Evolutionary conservation across 23 tunicate genomes (phyloP), one percentile per base, ranked within the genome.

Genomic region (Diplosoma virens): DNA sequence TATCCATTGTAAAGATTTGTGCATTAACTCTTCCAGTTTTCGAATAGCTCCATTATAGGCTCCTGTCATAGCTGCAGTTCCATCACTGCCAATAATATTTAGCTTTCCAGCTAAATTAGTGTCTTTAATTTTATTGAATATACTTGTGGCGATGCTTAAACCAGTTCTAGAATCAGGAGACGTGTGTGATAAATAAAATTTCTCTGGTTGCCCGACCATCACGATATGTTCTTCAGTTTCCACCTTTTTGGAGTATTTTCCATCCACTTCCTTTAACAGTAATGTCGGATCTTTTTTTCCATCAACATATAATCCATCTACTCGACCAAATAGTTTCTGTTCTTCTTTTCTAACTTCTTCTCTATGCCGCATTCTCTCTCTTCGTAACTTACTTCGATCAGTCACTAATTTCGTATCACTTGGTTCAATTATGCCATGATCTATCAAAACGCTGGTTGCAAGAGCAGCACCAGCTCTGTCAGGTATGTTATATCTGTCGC

Each of bases 401-500:
- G 37, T 37, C 52, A 70, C 63, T 7, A 70, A 34, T 37, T 37
- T 25, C 18, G 47, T 25, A 70, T 70, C 25, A 34, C 37, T 34
- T 70, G 54, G 28, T 25, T 33, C 22, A 25, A 70, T 34, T 37
- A 70, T 33, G 24, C 79, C 79, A 52, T 47, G 34, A 32, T 73
- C 66, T 26, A 23, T 52, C 32, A 73, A 52, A 22, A 50, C 66
- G 52, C 32, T 25, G 20, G 66, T 52, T 23, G 79, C 79, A 50
- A 73, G 33, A 16, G 67, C 79, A n/a, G 79, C 79, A 23, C 79
- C 79, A 16, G 79, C 69, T 61, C 79, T 25, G 67, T 73, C 79
- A 24, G 79, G 28, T 47, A 73, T 31, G 23, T 73, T 23, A 32
- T 50, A 52, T 54, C 66, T 50, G 60, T 73, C 79, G 35, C 79